phyloP scores from a whole-genome alignment of 1,140 invertebrate genomes.

The Hirudo medicinalis region DNA sequence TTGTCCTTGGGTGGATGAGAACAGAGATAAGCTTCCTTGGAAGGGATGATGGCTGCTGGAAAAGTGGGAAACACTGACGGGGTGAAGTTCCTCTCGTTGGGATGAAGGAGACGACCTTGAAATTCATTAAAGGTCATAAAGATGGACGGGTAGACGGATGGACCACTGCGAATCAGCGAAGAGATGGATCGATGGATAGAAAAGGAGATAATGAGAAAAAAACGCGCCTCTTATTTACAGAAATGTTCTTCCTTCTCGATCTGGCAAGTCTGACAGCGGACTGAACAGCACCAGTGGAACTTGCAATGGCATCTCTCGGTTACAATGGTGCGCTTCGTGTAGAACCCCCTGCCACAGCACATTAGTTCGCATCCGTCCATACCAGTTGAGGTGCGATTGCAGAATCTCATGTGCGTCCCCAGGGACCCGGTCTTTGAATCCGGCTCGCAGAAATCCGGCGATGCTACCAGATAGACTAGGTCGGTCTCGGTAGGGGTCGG shows the following conservation, averaged over 20 bases:
- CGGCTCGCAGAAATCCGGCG: slow-evolving; percentile 82
- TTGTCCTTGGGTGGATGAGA: too few species aligned
- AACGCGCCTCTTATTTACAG: slow-evolving; percentile 30
- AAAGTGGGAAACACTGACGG: too few species aligned
- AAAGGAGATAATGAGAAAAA: slow-evolving; percentile 11
- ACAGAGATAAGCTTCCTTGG: too few species aligned
- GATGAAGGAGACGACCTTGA: too few species aligned
- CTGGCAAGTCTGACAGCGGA: slow-evolving; percentile 42
- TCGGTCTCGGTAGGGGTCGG: slow-evolving; percentile 46
- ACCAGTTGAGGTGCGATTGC: slow-evolving; percentile 41
- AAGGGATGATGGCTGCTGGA: too few species aligned
- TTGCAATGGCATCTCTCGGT: slow-evolving; percentile 52
- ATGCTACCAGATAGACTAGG: slow-evolving; percentile 77
- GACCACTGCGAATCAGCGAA: slow-evolving; percentile 10
- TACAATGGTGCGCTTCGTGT: slow-evolving; percentile 48
- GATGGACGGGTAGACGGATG: slow-evolving; percentile 12
- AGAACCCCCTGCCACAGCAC: slow-evolving; percentile 47
- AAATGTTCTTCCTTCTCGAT: slow-evolving; percentile 35
- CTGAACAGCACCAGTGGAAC: slow-evolving; percentile 46
- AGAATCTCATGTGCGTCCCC: slow-evolving; percentile 38
- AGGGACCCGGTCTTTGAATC: slow-evolving; percentile 47
- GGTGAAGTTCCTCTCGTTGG: too few species aligned
- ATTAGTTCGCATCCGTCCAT: slow-evolving; percentile 45
- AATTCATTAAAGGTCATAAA: background rate
- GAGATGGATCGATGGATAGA: slow-evolving; percentile 10